These are phyloP conservation scores for Sminthurides bifidus DNA, from an alignment of 1,140 invertebrate species.

Conservation along the genomic window DNA sequence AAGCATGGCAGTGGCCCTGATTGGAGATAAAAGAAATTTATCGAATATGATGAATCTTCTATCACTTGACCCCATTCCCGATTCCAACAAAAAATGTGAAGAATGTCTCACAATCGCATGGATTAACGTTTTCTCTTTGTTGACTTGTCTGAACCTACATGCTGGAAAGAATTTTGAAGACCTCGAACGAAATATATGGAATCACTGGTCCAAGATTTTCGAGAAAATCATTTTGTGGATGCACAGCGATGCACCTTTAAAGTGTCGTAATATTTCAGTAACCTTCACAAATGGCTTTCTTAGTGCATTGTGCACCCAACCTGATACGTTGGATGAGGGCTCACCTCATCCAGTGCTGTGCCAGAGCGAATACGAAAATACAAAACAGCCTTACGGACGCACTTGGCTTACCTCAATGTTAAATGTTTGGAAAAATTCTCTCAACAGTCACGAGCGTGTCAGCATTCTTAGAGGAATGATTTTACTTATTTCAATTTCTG, in stretches of 20 bases:
- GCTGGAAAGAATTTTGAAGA: conserved; percentile 26
- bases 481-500: conserved; percentile 11
- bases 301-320: conserved; percentile 6
- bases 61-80: background rate
- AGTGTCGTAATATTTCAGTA: conserved; percentile 12
- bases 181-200: conserved; percentile 21
- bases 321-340: background rate
- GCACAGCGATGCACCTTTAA: background rate
- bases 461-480: conserved; percentile 1
- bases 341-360: conserved; percentile 6
- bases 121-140: conserved; percentile 20
- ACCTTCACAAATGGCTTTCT: conserved; percentile 10
- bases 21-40: conserved; percentile 21
- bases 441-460: conserved; percentile 13
- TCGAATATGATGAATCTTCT: conserved; percentile 13
- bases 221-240: conserved; percentile 16
- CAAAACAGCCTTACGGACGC: conserved; percentile 12
- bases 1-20: conserved; percentile 14
- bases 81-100: background rate
- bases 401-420: conserved; percentile 11
- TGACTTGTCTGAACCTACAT: conserved; percentile 13
- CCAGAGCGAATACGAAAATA: conserved; percentile 5
- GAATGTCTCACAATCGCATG: conserved; percentile 10
- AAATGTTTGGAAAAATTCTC: conserved; percentile 5
- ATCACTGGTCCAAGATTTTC: conserved; percentile 16